Conservation (phyloP, 1,140 invertebrate species). For the Brachionus plicatilis region DNA sequence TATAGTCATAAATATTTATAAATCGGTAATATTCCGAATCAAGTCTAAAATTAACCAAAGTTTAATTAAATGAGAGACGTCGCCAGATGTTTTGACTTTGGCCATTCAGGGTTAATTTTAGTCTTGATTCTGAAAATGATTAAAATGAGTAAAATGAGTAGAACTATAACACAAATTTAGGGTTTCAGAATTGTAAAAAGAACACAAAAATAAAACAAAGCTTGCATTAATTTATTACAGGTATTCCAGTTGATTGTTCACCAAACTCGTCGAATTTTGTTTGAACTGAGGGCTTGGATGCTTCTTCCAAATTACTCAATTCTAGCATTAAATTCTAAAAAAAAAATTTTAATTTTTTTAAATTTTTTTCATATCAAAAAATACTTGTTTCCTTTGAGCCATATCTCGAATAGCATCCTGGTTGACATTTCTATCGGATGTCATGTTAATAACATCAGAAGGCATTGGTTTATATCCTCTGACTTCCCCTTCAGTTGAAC, state of each 20-base stretch:
- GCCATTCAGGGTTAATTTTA: too few species aligned
- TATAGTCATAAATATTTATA: too few species aligned
- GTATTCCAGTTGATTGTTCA: conserved; percentile 60
- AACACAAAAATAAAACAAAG: too few species aligned
- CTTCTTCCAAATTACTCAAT: conserved; percentile 72
- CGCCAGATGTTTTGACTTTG: too few species aligned
- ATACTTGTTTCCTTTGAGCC: conserved; percentile 68
- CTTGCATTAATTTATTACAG: conserved; percentile 52
- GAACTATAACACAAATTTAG: too few species aligned
- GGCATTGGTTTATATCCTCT: conserved; percentile 64
- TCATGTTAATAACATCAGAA: conserved; percentile 49
- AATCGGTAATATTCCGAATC: too few species aligned
- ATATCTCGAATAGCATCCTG: conserved; percentile 73
- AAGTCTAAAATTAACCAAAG: too few species aligned
- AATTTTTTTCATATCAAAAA: conserved; percentile 40
- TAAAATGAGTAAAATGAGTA: too few species aligned
- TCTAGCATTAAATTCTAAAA: conserved; percentile 66
- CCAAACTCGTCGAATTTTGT: conserved; percentile 45
- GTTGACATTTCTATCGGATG: conserved; percentile 63
- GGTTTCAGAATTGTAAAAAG: conserved; percentile 46
- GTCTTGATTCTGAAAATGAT: too few species aligned
- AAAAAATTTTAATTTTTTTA: not conserved
- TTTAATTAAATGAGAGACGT: too few species aligned
- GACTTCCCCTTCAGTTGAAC: conserved; percentile 78
- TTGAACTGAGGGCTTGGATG: conserved; percentile 39